A percentile compares a stretch with the other conserved stretches of the same genome.
Evolutionary conservation across 2,888 invertebrate genomes (phyloP).

Genomic region (Rhagophthalmus giganteus): DNA sequence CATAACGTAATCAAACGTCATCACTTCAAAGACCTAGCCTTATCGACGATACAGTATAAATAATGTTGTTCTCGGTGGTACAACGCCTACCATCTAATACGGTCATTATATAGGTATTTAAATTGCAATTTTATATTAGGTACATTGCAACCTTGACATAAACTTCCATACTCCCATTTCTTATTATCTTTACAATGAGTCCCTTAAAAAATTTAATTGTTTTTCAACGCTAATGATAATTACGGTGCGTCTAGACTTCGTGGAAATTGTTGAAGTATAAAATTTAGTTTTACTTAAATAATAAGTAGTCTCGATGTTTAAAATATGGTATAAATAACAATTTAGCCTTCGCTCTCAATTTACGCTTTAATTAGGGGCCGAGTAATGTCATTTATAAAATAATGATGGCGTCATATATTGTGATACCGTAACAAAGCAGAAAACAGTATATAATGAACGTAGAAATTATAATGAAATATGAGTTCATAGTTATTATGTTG

Average conservation of each 20-base stretch:
- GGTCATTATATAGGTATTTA: no score
- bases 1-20: slow-evolving; percentile 35
- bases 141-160: no score
- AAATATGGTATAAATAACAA: slow-evolving; percentile 43
- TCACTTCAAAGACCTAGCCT: slow-evolving; percentile 35
- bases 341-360: slow-evolving; percentile 49
- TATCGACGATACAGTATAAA: no score
- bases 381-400: slow-evolving; percentile 48
- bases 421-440: slow-evolving; percentile 28
- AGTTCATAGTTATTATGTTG: slow-evolving; percentile 28
- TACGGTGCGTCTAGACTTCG: no score
- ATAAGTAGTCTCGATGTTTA: slow-evolving; percentile 24
- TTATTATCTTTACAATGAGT: no score
- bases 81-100: no score
- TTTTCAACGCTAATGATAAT: no score
- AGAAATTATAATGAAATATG: slow-evolving; percentile 30
- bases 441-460: slow-evolving; percentile 25
- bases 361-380: slow-evolving; percentile 48
- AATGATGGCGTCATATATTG: slow-evolving; percentile 46
- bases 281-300: slow-evolving; percentile 26
- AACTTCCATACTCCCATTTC: no score
- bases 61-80: no score
- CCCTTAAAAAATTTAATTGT: no score
- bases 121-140: no score
- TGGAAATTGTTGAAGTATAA: no score